Conservation (phyloP, 2,797 vertebrate species). For the Lophotriccus pileatus region DNA sequence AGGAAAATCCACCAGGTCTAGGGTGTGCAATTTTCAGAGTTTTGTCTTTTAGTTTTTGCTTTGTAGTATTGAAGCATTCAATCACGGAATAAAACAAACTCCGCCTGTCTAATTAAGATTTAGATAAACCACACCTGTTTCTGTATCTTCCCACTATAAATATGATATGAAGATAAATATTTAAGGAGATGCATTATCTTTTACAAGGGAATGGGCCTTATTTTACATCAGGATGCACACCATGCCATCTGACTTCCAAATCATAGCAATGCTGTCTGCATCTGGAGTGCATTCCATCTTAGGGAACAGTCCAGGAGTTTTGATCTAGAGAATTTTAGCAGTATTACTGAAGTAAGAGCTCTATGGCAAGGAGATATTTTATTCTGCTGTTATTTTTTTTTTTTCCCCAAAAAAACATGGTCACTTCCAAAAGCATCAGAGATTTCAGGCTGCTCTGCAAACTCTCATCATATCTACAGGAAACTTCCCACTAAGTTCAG, state of each 20-base stretch:
- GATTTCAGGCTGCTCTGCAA: background rate
- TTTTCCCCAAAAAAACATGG: background rate
- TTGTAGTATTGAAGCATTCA: background rate
- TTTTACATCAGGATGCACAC: background rate
- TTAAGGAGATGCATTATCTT: background rate
- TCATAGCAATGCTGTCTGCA: background rate
- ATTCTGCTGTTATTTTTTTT: background rate
- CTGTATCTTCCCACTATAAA: background rate
- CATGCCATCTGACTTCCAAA: background rate
- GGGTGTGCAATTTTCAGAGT: background rate
- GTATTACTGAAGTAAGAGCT: background rate
- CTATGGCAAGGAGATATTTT: background rate
- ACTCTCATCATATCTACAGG: background rate
- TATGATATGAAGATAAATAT: background rate
- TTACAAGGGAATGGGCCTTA: background rate
- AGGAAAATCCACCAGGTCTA: slow-evolving; percentile 19
- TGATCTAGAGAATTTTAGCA: background rate
- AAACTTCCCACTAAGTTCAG: background rate
- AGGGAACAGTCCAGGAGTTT: background rate
- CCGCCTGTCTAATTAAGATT: slow-evolving; percentile 26
- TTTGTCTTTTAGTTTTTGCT: background rate
- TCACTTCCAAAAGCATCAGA: background rate
- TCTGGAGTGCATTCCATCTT: background rate
- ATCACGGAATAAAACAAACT: slow-evolving; percentile 5
- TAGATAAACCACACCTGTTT: background rate